Percentiles rank a stretch among this genome's conserved stretches.
Conservation (phyloP, 2,113 vertebrate genomes). For the Raphicerus campestris region DNA sequence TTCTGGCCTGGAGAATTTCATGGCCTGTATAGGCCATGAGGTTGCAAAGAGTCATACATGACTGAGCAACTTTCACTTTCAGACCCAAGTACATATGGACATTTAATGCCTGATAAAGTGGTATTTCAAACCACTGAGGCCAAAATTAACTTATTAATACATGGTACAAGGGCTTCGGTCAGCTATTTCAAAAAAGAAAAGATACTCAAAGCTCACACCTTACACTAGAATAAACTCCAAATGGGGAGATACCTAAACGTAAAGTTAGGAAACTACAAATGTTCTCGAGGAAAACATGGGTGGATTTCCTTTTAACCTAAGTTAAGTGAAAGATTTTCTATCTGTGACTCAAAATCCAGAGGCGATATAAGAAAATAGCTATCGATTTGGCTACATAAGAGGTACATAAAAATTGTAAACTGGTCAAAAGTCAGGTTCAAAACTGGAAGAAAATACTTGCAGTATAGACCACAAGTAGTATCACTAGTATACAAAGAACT, state of each 20-base stretch:
- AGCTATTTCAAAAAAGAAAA: background rate
- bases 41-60: accelerated
- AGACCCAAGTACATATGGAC: background rate
- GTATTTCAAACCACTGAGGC: background rate
- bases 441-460: background rate
- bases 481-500: background rate
- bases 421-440: background rate
- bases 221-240: background rate
- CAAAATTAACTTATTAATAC: background rate
- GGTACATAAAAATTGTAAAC: background rate
- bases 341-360: background rate
- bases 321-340: background rate
- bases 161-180: background rate
- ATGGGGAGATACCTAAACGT: background rate
- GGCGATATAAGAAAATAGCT: background rate
- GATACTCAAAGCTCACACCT: background rate
- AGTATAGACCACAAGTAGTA: background rate
- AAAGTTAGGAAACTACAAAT: background rate
- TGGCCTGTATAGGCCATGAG: background rate
- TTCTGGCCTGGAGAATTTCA: background rate
- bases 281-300: background rate
- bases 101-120: background rate
- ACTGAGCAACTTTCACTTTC: background rate
- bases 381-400: background rate
- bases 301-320: background rate